Base-by-base conservation (phyloP, 1,140 invertebrate species). In the Drosophila baimaii region DNA sequence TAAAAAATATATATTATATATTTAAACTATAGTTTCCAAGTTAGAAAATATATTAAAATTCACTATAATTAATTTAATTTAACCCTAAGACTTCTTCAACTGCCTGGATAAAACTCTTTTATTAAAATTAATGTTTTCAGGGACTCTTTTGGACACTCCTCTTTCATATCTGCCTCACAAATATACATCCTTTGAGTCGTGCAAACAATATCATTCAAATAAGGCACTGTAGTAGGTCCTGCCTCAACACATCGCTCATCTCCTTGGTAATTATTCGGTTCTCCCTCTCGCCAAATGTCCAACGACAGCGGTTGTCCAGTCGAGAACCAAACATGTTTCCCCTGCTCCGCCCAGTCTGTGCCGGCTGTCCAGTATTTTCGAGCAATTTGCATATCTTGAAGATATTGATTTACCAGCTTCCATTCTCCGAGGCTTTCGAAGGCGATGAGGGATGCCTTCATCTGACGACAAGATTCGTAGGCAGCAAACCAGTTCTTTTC, bases 301-400 rank as follows among this genome's bases (percentile, higher is more conserved):
- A 37, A 23, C 5, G 13, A 23, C 52, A 37, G 1, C 1, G 52
- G 29, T 10, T 55, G 19, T 55, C 52, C 52, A 35, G 33, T 55
- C 3, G 52, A 37, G 13, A 55, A 55, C 52, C 52, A 55, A 23
- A 55, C 52, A 23, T 55, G 52, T n/a, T 37, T 21, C 7, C 31
- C 31, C 13, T 37, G 29, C 29, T 55, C 52, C 19, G 52, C 52
- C 52, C 31, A 35, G 29, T 54, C 51, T 35, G 51, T 54, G 51
- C 51, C 51, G 19, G 51, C 31, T 10, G 52, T 55, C 52, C 52
- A 37, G 15, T 55, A 55, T 54, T 54, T 54, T 54, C 51, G 33
- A 54, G 1, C 15, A 31, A 55, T 55, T 37, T 37, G 52, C 31
- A 25, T 58, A 19, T 58, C 5, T 10, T 7, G n/a, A 43, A 58